A percentile compares a stretch with the other conserved stretches of the same genome.
phyloP scores from a whole-genome alignment of 92 coral and sea anemone species.

The Epizoanthus ramosus region DNA sequence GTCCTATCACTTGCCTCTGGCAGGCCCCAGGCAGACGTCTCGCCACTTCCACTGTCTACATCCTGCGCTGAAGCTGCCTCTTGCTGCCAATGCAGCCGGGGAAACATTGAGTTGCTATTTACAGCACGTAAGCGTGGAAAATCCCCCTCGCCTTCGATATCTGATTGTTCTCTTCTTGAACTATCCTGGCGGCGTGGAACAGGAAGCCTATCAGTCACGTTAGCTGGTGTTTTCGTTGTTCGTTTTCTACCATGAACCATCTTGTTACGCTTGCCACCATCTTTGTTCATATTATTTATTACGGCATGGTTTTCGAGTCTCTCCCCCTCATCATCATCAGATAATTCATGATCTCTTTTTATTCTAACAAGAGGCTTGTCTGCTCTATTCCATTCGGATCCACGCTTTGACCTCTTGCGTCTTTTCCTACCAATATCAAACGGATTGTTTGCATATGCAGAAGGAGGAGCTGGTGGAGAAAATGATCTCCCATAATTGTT shows the following conservation, averaged over 20 bases:
- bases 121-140: background rate
- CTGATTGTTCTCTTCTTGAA: constrained; percentile 10
- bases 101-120: background rate
- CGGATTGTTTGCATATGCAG: constrained; percentile 10
- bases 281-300: background rate
- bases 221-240: background rate
- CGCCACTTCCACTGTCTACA: background rate
- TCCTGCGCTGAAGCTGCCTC: background rate
- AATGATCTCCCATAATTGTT: constrained; percentile 8
- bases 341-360: constrained; percentile 3
- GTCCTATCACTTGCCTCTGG: background rate
- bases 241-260: background rate
- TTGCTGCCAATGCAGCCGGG: background rate
- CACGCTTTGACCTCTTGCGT: background rate
- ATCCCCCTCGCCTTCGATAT: background rate
- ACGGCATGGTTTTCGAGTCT: background rate
- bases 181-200: background rate
- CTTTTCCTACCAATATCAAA: constrained; percentile 27
- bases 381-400: background rate
- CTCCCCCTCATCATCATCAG: background rate
- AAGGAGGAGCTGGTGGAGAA: constrained; percentile 17
- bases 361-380: constrained; percentile 3
- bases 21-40: background rate
- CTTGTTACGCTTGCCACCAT: background rate
- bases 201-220: background rate